Conservation (phyloP, 2,797 vertebrate species). For the Pelobates cultripes region DNA sequence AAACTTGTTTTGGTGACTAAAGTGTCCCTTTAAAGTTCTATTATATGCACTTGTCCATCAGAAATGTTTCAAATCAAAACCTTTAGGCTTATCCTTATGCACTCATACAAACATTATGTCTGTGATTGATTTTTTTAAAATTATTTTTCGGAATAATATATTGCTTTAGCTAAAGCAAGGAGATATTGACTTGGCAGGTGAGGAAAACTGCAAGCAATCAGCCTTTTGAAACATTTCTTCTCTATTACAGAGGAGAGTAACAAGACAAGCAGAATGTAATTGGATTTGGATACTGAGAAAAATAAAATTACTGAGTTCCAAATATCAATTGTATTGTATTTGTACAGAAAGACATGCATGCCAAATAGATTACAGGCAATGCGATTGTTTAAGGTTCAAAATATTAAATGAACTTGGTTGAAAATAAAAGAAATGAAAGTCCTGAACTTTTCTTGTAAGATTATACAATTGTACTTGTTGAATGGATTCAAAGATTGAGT, state of each 20-base stretch:
- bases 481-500: background rate
- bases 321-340: constrained; percentile 39
- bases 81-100: background rate
- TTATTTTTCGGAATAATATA: constrained; percentile 22
- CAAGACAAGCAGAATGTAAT: constrained; percentile 51
- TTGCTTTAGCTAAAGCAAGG: constrained; percentile 16
- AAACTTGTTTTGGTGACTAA: too few relatives aligned
- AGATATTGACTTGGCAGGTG: constrained; percentile 52
- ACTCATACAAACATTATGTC: background rate
- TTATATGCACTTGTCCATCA: too few relatives aligned
- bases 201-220: constrained; percentile 50
- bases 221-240: constrained; percentile 42
- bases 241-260: constrained; percentile 38
- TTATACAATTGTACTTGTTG: background rate
- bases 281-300: constrained; percentile 43
- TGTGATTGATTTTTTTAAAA: constrained; percentile 41
- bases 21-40: too few relatives aligned
- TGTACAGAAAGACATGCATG: constrained; percentile 15
- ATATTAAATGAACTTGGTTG: constrained; percentile 17
- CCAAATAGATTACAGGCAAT: constrained; percentile 5
- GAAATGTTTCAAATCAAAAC: background rate
- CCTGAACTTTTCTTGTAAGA: background rate
- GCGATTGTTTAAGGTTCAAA: constrained; percentile 4
- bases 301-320: constrained; percentile 43
- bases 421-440: background rate